These are phyloP conservation scores for Coelinius sp. DNA, from an alignment of 2,888 invertebrate genomes.

Conservation along the genomic window DNA sequence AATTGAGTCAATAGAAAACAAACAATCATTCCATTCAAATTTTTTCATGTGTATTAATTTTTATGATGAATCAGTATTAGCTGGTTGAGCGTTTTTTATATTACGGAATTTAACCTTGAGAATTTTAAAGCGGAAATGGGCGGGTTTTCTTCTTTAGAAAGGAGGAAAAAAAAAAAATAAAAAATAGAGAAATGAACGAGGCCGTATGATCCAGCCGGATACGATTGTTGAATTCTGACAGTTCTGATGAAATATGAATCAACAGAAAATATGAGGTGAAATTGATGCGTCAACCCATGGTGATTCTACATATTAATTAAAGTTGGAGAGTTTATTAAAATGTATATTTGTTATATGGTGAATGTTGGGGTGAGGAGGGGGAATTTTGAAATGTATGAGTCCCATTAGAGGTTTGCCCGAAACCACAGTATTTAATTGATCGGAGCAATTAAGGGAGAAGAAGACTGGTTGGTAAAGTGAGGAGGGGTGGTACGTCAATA, in stretches of 20 bases:
- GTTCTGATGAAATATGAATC: conserved; percentile 25
- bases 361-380: background rate
- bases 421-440: conserved; percentile 65
- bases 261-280: conserved; percentile 15
- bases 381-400: conserved; percentile 57
- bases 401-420: conserved; percentile 59
- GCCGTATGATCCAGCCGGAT: background rate
- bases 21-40: background rate
- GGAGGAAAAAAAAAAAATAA: too few species aligned
- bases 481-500: conserved; percentile 10
- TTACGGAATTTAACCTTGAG: background rate
- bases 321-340: background rate
- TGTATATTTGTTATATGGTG: background rate
- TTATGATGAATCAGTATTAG: background rate
- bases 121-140: conserved; percentile 16
- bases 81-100: background rate
- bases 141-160: background rate
- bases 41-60: background rate
- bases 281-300: background rate
- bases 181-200: background rate
- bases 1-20: background rate
- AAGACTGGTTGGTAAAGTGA: background rate
- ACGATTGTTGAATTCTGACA: conserved; percentile 20
- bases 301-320: conserved; percentile 11
- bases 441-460: conserved; percentile 62